Evolutionary conservation across 64 coral and sea anemone species (phyloP).

Genomic region (Pachyseris speciosa): DNA sequence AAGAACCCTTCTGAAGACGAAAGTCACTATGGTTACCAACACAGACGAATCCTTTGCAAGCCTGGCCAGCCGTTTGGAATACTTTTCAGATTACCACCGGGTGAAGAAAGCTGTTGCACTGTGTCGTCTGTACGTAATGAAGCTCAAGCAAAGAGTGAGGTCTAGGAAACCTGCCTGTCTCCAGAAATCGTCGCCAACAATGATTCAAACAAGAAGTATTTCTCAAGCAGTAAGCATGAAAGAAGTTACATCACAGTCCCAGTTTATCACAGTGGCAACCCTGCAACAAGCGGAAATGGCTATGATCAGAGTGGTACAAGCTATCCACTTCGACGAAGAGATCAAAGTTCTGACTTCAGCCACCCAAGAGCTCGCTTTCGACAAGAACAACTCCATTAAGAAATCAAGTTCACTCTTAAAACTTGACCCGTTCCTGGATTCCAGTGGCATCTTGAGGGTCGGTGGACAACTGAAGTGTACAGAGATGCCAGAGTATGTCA

Average conservation of each 20-base stretch:
- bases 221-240: no score
- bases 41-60: background rate
- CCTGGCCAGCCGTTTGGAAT: background rate
- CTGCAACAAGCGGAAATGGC: background rate
- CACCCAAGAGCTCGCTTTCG: background rate
- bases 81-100: conserved; percentile 15
- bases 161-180: no score
- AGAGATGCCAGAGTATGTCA: background rate
- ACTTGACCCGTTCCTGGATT: conserved; percentile 38
- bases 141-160: background rate
- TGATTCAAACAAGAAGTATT: no score
- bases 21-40: background rate
- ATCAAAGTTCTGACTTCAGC: background rate
- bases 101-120: conserved; percentile 26
- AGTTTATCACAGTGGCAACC: background rate
- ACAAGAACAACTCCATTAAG: no score
- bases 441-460: conserved; percentile 3
- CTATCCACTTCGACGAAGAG: background rate
- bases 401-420: background rate
- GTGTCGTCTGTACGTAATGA: background rate
- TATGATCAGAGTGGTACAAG: background rate
- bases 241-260: no score
- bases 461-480: conserved; percentile 21
- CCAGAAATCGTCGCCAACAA: background rate
- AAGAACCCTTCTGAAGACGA: background rate